Evolutionary conservation across 2,797 vertebrate genomes (phyloP).

Genomic region (Smutsia gigantea): DNA sequence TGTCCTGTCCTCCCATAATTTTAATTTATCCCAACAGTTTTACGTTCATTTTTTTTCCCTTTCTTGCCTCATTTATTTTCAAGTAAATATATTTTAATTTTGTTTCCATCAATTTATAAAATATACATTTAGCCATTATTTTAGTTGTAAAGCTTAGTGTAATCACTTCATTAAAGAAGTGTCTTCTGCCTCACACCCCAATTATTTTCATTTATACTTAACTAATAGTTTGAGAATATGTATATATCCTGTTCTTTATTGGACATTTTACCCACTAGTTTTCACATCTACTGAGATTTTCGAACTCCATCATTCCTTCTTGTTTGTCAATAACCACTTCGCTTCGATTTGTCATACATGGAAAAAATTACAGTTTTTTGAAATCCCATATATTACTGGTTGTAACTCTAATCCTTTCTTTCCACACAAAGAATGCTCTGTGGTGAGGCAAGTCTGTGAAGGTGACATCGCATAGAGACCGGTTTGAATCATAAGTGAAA

Average conservation of each 20-base stretch:
- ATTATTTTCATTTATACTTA: not conserved
- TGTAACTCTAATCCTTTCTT: not conserved
- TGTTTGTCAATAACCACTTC: too few relatives aligned
- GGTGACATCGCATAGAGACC: too few relatives aligned
- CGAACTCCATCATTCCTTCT: not conserved
- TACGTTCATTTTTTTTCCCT: not conserved
- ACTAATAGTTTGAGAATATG: not conserved
- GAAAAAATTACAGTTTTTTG: not conserved
- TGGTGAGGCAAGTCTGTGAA: not conserved
- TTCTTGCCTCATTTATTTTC: not conserved
- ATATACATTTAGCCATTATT: not conserved
- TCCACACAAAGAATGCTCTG: not conserved
- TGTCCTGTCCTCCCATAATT: not conserved
- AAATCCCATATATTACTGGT: not conserved
- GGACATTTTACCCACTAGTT: not conserved
- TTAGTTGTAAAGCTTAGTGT: not conserved
- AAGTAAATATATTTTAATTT: not conserved
- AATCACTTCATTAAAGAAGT: not conserved
- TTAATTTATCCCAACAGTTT: not conserved
- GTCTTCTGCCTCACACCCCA: too few relatives aligned
- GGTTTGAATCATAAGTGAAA: too few relatives aligned
- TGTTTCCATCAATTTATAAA: not conserved
- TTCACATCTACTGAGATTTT: not conserved
- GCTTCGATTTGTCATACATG: not conserved
- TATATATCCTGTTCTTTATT: not conserved